Percentiles rank a stretch among this genome's conserved stretches.
Evolutionary conservation across 2,113 vertebrate genomes (phyloP).

Genomic region (Leptodactylus fuscus): DNA sequence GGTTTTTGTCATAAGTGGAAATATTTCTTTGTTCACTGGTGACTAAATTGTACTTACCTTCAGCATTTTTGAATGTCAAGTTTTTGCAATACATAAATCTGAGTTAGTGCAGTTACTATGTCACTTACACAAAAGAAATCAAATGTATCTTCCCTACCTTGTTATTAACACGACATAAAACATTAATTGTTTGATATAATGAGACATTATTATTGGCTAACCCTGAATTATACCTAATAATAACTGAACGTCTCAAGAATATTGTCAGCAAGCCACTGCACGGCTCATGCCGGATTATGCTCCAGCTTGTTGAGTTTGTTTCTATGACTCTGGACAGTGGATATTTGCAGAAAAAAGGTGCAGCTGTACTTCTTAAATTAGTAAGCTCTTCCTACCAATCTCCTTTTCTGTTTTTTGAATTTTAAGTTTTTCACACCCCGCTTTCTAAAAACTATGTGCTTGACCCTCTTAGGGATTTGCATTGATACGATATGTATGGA

Average conservation of each 20-base stretch:
- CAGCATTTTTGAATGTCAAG: background rate
- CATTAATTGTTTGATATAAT: slow-evolving; percentile 53
- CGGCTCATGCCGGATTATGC: slow-evolving; percentile 64
- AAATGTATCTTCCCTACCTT: background rate
- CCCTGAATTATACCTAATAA: slow-evolving; percentile 60
- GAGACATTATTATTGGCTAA: slow-evolving; percentile 63
- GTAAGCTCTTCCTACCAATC: too few relatives aligned
- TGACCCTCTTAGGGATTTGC: too few relatives aligned
- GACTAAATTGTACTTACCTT: background rate
- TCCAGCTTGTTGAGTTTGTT: slow-evolving; percentile 65
- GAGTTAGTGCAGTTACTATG: background rate
- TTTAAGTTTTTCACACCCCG: too few relatives aligned
- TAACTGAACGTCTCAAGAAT: slow-evolving; percentile 9
- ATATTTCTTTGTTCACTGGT: background rate
- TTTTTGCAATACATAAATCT: slow-evolving; percentile 13
- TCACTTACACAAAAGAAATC: background rate
- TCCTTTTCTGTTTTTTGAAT: too few relatives aligned
- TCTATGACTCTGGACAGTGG: slow-evolving; percentile 53
- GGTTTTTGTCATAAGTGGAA: background rate
- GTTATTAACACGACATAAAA: slow-evolving; percentile 59
- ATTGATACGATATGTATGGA: too few relatives aligned
- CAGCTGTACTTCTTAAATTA: too few relatives aligned
- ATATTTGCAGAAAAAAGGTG: too few relatives aligned
- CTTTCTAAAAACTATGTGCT: too few relatives aligned
- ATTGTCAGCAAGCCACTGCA: slow-evolving; percentile 63